phyloP scores from a whole-genome alignment of 2,888 invertebrate species.

The Napeogenes sylphis region DNA sequence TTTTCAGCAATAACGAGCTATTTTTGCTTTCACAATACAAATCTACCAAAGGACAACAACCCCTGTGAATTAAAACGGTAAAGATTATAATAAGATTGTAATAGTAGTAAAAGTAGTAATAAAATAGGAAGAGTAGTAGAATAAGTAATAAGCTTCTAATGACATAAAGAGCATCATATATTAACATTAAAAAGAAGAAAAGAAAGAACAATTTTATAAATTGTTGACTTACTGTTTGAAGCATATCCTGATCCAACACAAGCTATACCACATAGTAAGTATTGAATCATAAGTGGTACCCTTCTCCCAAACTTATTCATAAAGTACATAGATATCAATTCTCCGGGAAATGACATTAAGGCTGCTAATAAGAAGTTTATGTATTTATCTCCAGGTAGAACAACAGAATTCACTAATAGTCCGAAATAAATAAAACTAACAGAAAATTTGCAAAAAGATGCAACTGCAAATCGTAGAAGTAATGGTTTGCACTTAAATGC shows the following conservation, averaged over 20 bases:
- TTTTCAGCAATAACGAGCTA: no score
- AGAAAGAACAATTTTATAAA: background rate
- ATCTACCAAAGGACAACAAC: no score
- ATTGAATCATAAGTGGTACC: conserved; percentile 51
- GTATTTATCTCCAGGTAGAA: conserved; percentile 61
- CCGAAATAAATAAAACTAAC: conserved; percentile 63
- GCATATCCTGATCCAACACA: conserved; percentile 49
- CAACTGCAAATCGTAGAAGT: conserved; percentile 47
- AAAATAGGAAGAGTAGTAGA: no score
- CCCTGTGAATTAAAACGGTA: no score
- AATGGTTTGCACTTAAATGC: conserved; percentile 53
- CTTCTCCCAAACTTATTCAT: conserved; percentile 63
- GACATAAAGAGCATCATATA: no score
- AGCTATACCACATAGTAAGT: conserved; percentile 45
- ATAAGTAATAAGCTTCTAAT: no score
- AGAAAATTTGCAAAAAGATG: conserved; percentile 48
- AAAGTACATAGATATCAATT: conserved; percentile 51
- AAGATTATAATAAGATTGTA: no score
- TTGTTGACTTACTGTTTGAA: conserved; percentile 48
- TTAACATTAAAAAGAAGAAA: no score
- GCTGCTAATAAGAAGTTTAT: conserved; percentile 58
- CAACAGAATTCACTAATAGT: conserved; percentile 59
- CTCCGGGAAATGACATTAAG: conserved; percentile 64
- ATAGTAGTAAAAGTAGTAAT: no score
- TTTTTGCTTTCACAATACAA: no score